phyloP scores from a whole-genome alignment of 1,140 invertebrate species.

The Hylaeus volcanicus region DNA sequence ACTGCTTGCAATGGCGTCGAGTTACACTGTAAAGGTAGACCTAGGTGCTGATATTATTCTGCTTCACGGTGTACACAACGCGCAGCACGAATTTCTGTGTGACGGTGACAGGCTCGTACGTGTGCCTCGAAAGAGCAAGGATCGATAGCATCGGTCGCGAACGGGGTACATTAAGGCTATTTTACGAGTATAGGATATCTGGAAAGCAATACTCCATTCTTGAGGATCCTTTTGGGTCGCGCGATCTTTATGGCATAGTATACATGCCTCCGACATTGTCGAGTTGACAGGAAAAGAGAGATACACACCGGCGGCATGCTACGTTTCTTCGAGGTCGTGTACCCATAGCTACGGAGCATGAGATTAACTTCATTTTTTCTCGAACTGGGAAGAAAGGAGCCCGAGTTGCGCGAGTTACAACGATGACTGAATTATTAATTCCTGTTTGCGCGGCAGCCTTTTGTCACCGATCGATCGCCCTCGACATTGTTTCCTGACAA shows the following conservation, averaged over 20 bases:
- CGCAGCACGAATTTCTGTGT: not conserved
- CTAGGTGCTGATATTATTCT: constrained; percentile 27
- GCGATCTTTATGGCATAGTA: constrained; percentile 59
- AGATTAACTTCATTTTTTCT: constrained; percentile 47
- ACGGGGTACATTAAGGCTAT: constrained; percentile 63
- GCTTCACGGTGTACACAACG: not conserved
- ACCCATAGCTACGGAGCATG: constrained; percentile 5
- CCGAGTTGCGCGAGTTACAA: not conserved
- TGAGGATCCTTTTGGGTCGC: constrained; percentile 57
- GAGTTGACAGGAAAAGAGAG: constrained; percentile 47
- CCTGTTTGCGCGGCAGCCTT: not conserved
- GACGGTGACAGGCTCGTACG: not conserved
- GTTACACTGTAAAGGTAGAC: constrained; percentile 33
- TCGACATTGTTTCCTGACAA: not conserved
- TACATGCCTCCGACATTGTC: constrained; percentile 57
- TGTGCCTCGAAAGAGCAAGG: constrained; percentile 36
- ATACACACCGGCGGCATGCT: constrained; percentile 53
- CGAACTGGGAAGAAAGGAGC: not conserved
- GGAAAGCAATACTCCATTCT: constrained; percentile 68
- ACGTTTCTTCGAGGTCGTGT: constrained; percentile 32
- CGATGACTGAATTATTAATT: constrained; percentile 1
- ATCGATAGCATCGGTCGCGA: constrained; percentile 58
- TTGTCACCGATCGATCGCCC: not conserved
- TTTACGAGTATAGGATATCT: constrained; percentile 68
- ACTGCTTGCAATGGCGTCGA: constrained; percentile 21